Conservation (phyloP, 1,140 invertebrate species). For the Brachionus calyciflorus region DNA sequence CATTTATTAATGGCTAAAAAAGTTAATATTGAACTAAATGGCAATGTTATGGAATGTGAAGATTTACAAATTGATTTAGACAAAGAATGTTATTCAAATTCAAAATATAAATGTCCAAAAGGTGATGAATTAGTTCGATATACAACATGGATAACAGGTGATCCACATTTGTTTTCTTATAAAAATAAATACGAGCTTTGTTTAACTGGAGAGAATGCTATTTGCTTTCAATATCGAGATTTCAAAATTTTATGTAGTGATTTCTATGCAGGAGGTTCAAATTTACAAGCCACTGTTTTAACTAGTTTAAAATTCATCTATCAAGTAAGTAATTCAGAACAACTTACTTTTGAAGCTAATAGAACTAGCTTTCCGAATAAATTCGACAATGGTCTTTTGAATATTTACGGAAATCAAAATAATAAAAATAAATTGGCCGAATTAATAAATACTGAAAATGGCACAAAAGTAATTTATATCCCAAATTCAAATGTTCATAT, state of each 20-base stretch:
- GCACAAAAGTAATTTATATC: not conserved
- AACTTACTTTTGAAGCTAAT: not conserved
- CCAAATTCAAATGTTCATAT: not conserved
- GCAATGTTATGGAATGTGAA: not conserved
- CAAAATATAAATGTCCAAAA: not conserved
- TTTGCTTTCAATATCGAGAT: not conserved
- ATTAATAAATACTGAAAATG: not conserved
- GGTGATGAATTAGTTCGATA: not conserved
- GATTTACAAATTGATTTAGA: not conserved
- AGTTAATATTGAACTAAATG: not conserved
- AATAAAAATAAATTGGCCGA: not conserved
- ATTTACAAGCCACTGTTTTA: not conserved
- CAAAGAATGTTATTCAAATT: not conserved
- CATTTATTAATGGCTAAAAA: not conserved
- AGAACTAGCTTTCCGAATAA: not conserved
- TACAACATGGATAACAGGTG: conserved; percentile 11
- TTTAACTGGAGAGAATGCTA: not conserved
- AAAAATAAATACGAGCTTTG: conserved; percentile 19
- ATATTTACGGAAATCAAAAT: not conserved
- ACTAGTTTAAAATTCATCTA: no score
- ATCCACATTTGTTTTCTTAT: conserved; percentile 28
- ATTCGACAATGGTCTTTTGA: not conserved
- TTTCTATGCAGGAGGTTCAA: not conserved
- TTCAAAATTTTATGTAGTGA: not conserved
- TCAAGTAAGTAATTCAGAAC: not conserved